Conservation (phyloP, 2,113 vertebrate species). For the Cyprinus carpio region DNA sequence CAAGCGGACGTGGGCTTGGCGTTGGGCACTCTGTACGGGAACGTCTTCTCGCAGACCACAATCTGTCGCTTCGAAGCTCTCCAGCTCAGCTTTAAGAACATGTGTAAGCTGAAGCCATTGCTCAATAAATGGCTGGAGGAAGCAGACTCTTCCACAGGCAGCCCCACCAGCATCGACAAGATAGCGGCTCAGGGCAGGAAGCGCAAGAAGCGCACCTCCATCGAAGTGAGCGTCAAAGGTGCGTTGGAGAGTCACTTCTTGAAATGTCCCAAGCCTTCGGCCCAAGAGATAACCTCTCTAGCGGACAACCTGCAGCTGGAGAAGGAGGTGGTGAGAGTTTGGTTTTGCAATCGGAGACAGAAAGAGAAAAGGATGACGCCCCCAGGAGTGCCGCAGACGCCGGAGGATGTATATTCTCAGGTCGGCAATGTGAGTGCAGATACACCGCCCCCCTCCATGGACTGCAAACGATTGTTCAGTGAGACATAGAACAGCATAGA, state of each 20-base stretch:
- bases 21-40: conserved; percentile 85
- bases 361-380: conserved; percentile 99
- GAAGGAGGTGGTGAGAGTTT: conserved; percentile 94
- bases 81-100: conserved; percentile 83
- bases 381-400: conserved; percentile 94
- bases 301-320: conserved; percentile 94
- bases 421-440: conserved; percentile 98
- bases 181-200: conserved; percentile 92
- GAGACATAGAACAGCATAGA: conserved; percentile 79
- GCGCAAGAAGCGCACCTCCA: conserved; percentile 93
- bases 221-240: conserved; percentile 93
- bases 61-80: conserved; percentile 78
- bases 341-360: conserved; percentile 98
- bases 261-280: conserved; percentile 95
- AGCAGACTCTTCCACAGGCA: conserved; percentile 91
- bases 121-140: conserved; percentile 95
- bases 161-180: conserved; percentile 94
- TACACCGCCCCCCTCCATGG: conserved; percentile 96
- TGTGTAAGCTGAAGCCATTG: conserved; percentile 88
- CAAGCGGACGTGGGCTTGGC: conserved; percentile 88
- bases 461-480: conserved; percentile 97
- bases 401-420: conserved; percentile 98
- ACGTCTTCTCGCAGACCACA: conserved; percentile 88
- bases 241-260: conserved; percentile 95
- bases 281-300: conserved; percentile 91